phyloP scores from a whole-genome alignment of 2,113 vertebrate species.

The Cryptomyrus ogoouensis region DNA sequence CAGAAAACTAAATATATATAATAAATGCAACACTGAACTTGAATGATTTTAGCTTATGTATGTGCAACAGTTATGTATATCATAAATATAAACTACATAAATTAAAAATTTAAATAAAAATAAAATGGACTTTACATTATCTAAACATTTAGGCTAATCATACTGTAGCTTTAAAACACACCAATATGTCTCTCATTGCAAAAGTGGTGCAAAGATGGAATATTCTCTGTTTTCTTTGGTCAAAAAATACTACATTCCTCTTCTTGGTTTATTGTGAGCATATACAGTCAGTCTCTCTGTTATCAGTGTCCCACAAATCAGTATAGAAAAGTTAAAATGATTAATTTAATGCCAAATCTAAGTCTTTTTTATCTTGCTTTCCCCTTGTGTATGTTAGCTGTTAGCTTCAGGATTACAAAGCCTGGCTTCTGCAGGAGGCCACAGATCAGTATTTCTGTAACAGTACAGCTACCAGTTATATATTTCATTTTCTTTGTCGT shows the following conservation, averaged over 20 bases:
- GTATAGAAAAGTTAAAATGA: background rate
- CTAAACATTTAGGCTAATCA: background rate
- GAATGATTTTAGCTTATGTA: background rate
- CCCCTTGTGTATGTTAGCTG: background rate
- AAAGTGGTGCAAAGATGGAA: background rate
- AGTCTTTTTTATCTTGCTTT: background rate
- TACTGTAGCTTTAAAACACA: background rate
- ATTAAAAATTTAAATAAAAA: background rate
- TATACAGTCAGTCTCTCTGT: background rate
- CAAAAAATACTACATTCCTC: background rate
- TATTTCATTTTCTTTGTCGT: background rate
- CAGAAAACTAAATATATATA: background rate
- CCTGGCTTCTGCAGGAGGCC: background rate
- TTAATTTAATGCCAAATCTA: constrained; percentile 8
- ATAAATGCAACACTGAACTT: background rate
- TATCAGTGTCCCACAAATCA: background rate
- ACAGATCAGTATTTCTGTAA: background rate
- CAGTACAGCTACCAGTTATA: background rate
- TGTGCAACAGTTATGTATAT: background rate
- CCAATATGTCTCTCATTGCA: background rate
- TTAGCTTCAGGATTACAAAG: background rate
- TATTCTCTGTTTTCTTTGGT: background rate
- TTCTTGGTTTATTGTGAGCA: background rate
- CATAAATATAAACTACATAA: background rate
- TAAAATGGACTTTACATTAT: background rate